Evolutionary conservation across 2,113 vertebrate species (phyloP), one percentile per base, ranked within the genome.

Genomic region (Melanerpes formicivorus): DNA sequence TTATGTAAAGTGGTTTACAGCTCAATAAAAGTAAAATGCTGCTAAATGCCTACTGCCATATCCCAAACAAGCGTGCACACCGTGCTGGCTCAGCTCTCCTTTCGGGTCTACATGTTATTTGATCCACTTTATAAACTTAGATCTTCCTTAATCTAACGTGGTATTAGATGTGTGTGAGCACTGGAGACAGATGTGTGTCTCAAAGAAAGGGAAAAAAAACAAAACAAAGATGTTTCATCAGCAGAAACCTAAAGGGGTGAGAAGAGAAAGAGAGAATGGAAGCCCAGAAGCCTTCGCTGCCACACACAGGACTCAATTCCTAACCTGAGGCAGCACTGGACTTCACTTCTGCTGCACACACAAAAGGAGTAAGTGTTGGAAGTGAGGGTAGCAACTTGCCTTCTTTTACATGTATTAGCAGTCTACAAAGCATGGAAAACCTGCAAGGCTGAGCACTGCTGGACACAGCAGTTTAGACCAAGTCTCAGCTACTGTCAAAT

Each of bases 151-250:
- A 22, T 50, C 48, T 40, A 11, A 40, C 1, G 8, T 14, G 67
- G 9, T 40, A 79, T 56, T 30, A 59, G n/a, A 90, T 15, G 63
- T 1, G 11, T 21, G 37, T 78, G 75, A 65, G 48, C 40, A 62
- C 0, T 34, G 50, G 15, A 62, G 50, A 65, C 1, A 26, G 46
- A 37, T 3, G 4, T 3, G 42, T 2, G 5, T 5, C 26, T 87
- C 54, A 55, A 10, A 72, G 79, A 65, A 44, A 75, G 63, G 67
- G 32, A 34, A 8, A 48, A 48, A 40, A 11, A 40, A 15, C 14
- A 46, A 46, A 46, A 50, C 21, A 50, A 22, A 15, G 27, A 17
- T 26, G 8, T 70, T 84, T 40, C 40, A 66, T 22, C 75, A 74
- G 21, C 12, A 76, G 26, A n/a, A 29, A 70, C 19, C 5, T 63